Evolutionary conservation across 2,888 invertebrate species (phyloP).

Genomic region (Penaeus monodon): DNA sequence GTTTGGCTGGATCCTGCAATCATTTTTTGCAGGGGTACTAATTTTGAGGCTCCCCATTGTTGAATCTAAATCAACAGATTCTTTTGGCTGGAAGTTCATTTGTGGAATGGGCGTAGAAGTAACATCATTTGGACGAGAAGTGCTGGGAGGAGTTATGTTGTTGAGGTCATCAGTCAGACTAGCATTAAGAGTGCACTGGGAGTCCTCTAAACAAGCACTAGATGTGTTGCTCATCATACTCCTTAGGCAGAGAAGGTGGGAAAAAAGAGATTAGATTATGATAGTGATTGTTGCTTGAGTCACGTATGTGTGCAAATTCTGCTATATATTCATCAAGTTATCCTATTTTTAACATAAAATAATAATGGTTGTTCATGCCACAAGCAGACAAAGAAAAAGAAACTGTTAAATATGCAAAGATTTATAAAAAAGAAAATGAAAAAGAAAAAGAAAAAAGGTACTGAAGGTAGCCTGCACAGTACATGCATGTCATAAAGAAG

Average conservation of each 20-base stretch:
- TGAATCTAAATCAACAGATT: slow-evolving; percentile 37
- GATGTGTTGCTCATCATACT: slow-evolving; percentile 42
- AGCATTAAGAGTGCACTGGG: slow-evolving; percentile 29
- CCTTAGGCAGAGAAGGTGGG: slow-evolving; percentile 1
- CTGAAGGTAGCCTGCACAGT: background rate
- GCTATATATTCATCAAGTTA: background rate
- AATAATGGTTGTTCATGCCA: background rate
- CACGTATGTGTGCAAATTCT: background rate
- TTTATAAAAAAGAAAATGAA: background rate
- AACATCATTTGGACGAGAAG: background rate
- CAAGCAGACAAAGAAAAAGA: background rate
- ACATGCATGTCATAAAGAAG: no score
- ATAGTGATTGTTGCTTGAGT: background rate
- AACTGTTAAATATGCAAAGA: background rate
- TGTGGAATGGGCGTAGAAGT: background rate
- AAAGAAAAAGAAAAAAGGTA: background rate
- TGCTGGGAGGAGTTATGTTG: background rate
- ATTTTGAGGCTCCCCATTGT: slow-evolving; percentile 70
- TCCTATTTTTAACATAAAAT: no score
- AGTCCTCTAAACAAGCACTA: slow-evolving; percentile 27
- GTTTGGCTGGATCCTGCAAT: background rate
- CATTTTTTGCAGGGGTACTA: slow-evolving; percentile 48
- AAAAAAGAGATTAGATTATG: background rate
- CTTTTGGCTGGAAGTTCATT: no score
- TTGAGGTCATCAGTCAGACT: slow-evolving; percentile 38